Percentiles rank a stretch among this genome's conserved stretches.
Evolutionary conservation across 92 coral and sea anemone species (phyloP).

Genomic region (Montipora capitata): DNA sequence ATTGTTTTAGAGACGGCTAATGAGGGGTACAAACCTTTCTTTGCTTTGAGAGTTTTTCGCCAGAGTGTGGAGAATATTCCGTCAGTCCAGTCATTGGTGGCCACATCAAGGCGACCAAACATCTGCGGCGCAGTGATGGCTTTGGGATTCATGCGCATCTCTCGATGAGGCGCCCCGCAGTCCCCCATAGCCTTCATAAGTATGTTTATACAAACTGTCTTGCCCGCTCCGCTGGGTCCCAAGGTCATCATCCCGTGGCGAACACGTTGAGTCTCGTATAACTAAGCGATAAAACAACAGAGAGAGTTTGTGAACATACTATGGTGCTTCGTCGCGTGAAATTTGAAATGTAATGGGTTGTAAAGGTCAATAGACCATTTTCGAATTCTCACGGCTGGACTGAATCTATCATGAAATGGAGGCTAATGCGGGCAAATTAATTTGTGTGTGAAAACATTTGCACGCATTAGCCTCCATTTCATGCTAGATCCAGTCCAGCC

Average conservation of each 20-base stretch:
- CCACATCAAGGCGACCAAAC: constrained; percentile 93
- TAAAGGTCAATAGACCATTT: too few species aligned
- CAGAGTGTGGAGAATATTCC: constrained; percentile 93
- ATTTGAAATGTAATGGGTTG: too few species aligned
- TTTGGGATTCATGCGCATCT: constrained; percentile 95
- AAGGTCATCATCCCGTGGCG: constrained; percentile 97
- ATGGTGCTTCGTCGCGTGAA: too few species aligned
- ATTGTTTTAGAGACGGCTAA: background rate
- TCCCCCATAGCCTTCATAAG: constrained; percentile 97
- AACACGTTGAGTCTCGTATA: constrained; percentile 93
- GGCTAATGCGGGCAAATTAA: too few species aligned
- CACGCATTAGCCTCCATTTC: too few species aligned
- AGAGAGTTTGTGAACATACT: too few species aligned
- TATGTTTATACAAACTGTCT: constrained; percentile 84
- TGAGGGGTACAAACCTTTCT: constrained; percentile 71
- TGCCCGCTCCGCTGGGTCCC: constrained; percentile 96
- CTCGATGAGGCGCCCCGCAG: constrained; percentile 96
- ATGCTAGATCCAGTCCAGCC: too few species aligned
- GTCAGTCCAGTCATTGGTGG: constrained; percentile 96
- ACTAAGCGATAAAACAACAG: constrained; percentile 27
- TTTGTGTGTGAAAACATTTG: too few species aligned
- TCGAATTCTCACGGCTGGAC: too few species aligned
- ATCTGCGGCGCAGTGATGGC: constrained; percentile 98
- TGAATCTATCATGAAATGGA: too few species aligned
- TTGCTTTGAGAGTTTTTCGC: constrained; percentile 94